These are phyloP conservation scores for Erannis defoliaria DNA, from an alignment of 2,888 invertebrate species.

Conservation along the genomic window DNA sequence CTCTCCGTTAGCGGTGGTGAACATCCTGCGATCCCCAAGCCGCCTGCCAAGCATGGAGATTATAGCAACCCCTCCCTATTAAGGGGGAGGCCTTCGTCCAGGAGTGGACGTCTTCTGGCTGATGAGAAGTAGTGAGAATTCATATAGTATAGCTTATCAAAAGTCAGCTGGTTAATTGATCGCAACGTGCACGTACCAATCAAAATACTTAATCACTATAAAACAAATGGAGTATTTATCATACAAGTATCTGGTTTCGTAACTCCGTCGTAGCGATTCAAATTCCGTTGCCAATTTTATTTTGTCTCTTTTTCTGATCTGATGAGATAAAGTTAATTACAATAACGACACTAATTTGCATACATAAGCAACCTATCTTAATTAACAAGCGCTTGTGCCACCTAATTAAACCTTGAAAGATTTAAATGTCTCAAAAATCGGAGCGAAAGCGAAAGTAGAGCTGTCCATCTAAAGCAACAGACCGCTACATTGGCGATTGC, in stretches of 20 bases:
- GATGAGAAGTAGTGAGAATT: too few relatives aligned
- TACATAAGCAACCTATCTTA: slow-evolving; percentile 28
- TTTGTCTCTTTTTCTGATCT: slow-evolving; percentile 6
- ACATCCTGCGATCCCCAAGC: too few relatives aligned
- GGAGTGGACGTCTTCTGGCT: too few relatives aligned
- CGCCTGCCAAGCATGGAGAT: too few relatives aligned
- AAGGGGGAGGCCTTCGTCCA: too few relatives aligned
- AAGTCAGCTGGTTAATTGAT: too few relatives aligned
- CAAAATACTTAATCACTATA: too few relatives aligned
- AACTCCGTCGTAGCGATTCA: background rate
- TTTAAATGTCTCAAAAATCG: slow-evolving; percentile 29
- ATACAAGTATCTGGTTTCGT: too few relatives aligned
- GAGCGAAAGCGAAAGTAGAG: slow-evolving; percentile 39
- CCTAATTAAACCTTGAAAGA: slow-evolving; percentile 39
- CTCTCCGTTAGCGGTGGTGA: too few relatives aligned
- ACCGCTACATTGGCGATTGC: slow-evolving; percentile 36
- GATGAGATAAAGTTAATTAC: slow-evolving; percentile 13
- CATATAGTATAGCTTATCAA: too few relatives aligned
- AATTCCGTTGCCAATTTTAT: slow-evolving; percentile 13
- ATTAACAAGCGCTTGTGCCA: slow-evolving; percentile 35
- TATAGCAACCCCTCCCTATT: too few relatives aligned
- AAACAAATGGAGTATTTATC: background rate
- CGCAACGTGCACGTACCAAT: too few relatives aligned
- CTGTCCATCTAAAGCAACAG: slow-evolving; percentile 38
- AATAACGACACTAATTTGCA: slow-evolving; percentile 25